phyloP scores from a whole-genome alignment of 1,140 invertebrate genomes.

The Popillia japonica region DNA sequence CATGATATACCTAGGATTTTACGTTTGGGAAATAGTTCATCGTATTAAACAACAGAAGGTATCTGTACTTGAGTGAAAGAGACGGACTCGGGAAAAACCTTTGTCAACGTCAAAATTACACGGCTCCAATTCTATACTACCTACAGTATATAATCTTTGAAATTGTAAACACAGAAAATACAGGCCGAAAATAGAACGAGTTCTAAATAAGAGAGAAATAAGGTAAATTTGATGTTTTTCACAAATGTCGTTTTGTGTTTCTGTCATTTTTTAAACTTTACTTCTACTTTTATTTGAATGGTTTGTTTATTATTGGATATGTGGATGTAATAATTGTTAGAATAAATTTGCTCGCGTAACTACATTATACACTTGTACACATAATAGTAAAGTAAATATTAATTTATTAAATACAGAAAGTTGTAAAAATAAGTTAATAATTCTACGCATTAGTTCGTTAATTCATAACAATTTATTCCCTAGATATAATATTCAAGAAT shows the following conservation, averaged over 20 bases:
- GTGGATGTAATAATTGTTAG: conserved; percentile 15
- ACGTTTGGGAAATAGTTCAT: not conserved
- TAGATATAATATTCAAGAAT: no score
- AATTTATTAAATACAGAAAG: conserved; percentile 2
- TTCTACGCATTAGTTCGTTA: no score
- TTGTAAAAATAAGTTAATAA: no score
- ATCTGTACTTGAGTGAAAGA: not conserved
- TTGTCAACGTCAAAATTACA: not conserved
- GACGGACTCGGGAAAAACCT: not conserved
- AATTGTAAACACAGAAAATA: conserved; percentile 14
- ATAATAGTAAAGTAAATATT: conserved; percentile 19
- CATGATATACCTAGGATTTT: not conserved
- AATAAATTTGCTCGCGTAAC: conserved; percentile 19
- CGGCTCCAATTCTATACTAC: not conserved
- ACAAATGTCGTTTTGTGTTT: not conserved
- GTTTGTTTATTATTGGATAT: not conserved
- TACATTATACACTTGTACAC: not conserved
- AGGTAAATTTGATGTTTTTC: conserved; percentile 31
- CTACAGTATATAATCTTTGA: conserved; percentile 2
- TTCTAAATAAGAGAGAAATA: conserved; percentile 30
- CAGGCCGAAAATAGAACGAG: conserved; percentile 25
- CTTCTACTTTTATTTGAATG: conserved; percentile 10
- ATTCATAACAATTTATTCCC: no score
- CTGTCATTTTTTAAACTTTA: not conserved
- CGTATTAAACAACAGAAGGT: not conserved